Base-by-base conservation (phyloP, 2,888 invertebrate genomes). In the Cheilosia variabilis region DNA sequence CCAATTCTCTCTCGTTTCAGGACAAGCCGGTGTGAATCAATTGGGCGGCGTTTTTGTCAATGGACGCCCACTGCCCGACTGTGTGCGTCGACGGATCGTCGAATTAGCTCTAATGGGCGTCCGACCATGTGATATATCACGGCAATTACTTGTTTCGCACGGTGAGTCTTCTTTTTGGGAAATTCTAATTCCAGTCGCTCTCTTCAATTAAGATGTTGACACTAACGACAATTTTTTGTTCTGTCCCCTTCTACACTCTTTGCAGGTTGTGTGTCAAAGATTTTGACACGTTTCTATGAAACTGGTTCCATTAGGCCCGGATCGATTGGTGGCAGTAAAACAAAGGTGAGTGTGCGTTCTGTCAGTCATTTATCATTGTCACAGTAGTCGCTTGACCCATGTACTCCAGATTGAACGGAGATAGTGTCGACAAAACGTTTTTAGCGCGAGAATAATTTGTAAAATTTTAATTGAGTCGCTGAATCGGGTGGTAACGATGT, bases 11-110 rank as follows among this genome's bases (percentile, higher is more conserved):
- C 19, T 73, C 19, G 41, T 82, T 75, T 47, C 93, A 98, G 98
- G 98, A 90, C 98, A 98, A 94, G 98, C 98, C 53, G 98, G 98
- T 88, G 98, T 99, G 55, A 99, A 99, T 93, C 98, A 99, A 93
- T 93, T 99, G 88, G 98, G 98, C 63, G 98, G 98, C 52, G 98
- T 98, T 77, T 98, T 99, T 92, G 98, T 99, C 13, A 99, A 99
- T 92, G 99, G 99, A 0, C 95, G 98, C n/a, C 98, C 98, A 2
- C 94, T 99, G 78, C 98, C 99, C 3, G 98, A 98, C 91, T 98
- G 97, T 90, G 97, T 98, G 19, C 94, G 98, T 81, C 95, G 98
- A 87, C 94, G 98, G 87, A 99, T 99, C 88, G 98, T 99, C 1
- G 98, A 98, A 91, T 93, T 99, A 90, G 98, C 98, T 31, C 94